Evolutionary conservation across 2,888 invertebrate genomes (phyloP).

Genomic region (Drosophila monieri): DNA sequence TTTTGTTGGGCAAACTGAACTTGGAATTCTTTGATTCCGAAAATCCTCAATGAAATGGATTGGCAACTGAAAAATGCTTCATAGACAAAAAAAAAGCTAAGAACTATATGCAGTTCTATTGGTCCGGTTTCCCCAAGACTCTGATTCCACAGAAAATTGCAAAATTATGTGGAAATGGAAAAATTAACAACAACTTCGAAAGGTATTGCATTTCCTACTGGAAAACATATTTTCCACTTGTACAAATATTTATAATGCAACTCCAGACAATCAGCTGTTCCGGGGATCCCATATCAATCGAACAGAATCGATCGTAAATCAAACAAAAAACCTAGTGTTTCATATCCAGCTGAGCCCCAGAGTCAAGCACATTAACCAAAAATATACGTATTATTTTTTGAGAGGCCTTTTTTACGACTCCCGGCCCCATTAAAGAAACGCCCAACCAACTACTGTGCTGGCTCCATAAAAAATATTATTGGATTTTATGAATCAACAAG

Average conservation of each 20-base stretch:
- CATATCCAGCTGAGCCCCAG: constrained; percentile 14
- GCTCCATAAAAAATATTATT: constrained; percentile 31
- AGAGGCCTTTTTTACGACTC: constrained; percentile 18
- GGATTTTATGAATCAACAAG: constrained; percentile 36
- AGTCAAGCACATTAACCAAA: constrained; percentile 22
- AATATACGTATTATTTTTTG: constrained; percentile 10
- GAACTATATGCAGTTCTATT: background rate
- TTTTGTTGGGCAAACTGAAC: constrained; percentile 27
- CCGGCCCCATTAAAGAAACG: constrained; percentile 25
- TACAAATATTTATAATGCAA: constrained; percentile 39
- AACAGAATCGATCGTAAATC: constrained; percentile 33
- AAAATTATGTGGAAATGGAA: constrained; percentile 19
- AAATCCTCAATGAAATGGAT: constrained; percentile 38
- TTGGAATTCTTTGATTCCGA: constrained; percentile 11
- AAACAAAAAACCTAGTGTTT: constrained; percentile 25
- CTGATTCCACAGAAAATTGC: constrained; percentile 26
- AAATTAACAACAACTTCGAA: constrained; percentile 7
- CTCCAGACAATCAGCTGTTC: constrained; percentile 41
- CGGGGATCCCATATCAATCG: constrained; percentile 32
- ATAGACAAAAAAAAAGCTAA: constrained; percentile 29
- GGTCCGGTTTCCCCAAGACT: constrained; percentile 19
- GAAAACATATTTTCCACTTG: constrained; percentile 40
- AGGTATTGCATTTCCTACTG: constrained; percentile 25
- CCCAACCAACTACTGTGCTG: constrained; percentile 39
- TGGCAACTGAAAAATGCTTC: constrained; percentile 20